A percentile compares a stretch with the other conserved stretches of the same genome.
These are phyloP conservation scores for Leptonema lineaticorne DNA, from an alignment of 1,140 invertebrate species.

Conservation along the genomic window DNA sequence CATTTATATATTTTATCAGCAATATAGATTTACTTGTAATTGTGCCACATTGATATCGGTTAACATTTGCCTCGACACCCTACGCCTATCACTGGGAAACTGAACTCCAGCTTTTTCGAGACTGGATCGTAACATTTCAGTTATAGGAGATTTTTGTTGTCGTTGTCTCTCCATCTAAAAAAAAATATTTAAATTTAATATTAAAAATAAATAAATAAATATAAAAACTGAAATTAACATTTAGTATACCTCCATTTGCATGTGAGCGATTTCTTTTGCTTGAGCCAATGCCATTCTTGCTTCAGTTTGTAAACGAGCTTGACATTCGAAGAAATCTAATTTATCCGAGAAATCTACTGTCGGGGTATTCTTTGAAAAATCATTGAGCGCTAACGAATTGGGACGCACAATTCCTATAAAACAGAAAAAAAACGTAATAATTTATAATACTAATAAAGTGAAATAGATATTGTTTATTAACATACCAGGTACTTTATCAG, in stretches of 20 bases:
- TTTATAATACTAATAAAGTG: not conserved
- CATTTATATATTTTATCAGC: not conserved
- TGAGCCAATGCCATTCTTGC: slow-evolving; percentile 83
- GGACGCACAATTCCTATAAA: slow-evolving; percentile 44
- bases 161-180: slow-evolving; percentile 70
- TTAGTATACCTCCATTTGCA: slow-evolving; percentile 82
- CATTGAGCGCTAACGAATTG: slow-evolving; percentile 46
- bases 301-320: slow-evolving; percentile 85
- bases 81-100: slow-evolving; percentile 75
- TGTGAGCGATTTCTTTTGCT: slow-evolving; percentile 90
- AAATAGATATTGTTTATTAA: not conserved
- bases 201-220: not conserved
- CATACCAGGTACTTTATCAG: not conserved
- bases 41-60: slow-evolving; percentile 94
- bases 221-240: too few relatives aligned
- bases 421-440: not conserved
- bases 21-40: slow-evolving; percentile 62
- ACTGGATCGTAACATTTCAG: slow-evolving; percentile 77
- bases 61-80: slow-evolving; percentile 78
- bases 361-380: slow-evolving; percentile 42
- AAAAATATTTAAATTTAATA: slow-evolving; percentile 1
- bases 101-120: slow-evolving; percentile 81
- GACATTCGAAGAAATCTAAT: slow-evolving; percentile 76
- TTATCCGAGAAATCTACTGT: slow-evolving; percentile 50
- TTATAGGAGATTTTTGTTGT: slow-evolving; percentile 80